phyloP scores from a whole-genome alignment of 2,113 vertebrate genomes.

The Microcebus jonahi region DNA sequence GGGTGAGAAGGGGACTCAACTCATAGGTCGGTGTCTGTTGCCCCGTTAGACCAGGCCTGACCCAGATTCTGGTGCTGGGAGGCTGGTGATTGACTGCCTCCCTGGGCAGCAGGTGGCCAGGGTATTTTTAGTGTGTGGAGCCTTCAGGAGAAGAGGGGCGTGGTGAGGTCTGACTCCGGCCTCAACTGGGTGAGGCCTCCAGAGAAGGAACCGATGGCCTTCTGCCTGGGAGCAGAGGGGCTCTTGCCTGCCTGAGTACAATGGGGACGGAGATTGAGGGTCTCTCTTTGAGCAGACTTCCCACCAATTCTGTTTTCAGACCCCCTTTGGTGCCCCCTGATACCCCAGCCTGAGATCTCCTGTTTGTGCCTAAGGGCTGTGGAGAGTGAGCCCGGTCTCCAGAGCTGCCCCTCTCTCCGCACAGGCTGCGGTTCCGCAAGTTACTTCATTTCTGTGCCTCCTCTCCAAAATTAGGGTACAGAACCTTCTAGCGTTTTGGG shows the following conservation, averaged over 20 bases:
- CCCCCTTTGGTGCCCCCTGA: neutral
- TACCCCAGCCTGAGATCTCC: neutral
- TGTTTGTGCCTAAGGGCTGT: neutral
- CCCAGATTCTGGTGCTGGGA: neutral
- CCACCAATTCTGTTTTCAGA: neutral
- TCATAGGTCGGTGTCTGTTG: neutral
- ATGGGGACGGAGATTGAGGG: neutral
- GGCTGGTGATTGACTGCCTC: constrained; percentile 8
- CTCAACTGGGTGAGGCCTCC: neutral
- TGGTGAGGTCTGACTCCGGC: neutral
- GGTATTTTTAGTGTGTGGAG: constrained; percentile 61
- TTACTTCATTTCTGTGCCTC: neutral
- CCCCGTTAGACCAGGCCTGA: neutral
- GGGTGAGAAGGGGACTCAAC: neutral
- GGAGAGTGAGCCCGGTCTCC: neutral
- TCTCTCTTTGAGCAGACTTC: neutral
- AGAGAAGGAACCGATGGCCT: neutral
- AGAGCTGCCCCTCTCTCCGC: too few species aligned
- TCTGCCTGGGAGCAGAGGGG: neutral
- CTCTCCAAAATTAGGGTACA: neutral
- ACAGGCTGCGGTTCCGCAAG: neutral
- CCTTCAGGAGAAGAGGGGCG: neutral
- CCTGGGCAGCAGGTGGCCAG: constrained; percentile 47
- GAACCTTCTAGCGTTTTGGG: neutral
- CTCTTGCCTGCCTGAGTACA: neutral